phyloP scores from a whole-genome alignment of 2,113 vertebrate genomes.

The Todiramphus chloris region DNA sequence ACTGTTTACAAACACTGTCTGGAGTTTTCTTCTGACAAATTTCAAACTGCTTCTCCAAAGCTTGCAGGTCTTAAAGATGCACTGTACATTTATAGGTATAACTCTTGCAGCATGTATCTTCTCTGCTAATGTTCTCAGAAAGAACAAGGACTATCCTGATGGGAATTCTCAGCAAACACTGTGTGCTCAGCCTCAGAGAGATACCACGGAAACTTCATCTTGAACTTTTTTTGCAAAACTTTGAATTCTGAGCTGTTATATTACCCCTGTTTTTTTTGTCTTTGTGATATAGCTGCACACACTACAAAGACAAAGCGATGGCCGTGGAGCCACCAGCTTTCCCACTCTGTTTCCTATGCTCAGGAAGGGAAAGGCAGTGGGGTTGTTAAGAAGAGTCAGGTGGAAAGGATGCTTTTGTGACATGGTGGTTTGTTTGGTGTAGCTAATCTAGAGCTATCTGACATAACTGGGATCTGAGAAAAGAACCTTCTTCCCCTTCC shows the following conservation, averaged over 20 bases:
- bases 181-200: not conserved
- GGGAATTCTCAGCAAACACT: not conserved
- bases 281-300: not conserved
- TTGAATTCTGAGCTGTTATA: not conserved
- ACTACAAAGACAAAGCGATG: not conserved
- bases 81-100: not conserved
- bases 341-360: not conserved
- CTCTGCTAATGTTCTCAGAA: not conserved
- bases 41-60: not conserved
- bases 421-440: not conserved
- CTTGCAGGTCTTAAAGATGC: not conserved
- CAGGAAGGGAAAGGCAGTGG: not conserved
- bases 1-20: not conserved
- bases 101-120: not conserved
- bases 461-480: not conserved
- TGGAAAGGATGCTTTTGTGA: not conserved
- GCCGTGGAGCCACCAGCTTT: not conserved
- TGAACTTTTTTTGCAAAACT: constrained; percentile 9
- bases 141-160: not conserved
- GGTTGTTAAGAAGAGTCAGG: not conserved
- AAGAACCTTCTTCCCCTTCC: not conserved
- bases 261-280: not conserved
- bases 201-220: not conserved
- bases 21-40: not conserved
- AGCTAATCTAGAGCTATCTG: not conserved